phyloP scores from a whole-genome alignment of 2,888 invertebrate species.

The Anticlea derivata region DNA sequence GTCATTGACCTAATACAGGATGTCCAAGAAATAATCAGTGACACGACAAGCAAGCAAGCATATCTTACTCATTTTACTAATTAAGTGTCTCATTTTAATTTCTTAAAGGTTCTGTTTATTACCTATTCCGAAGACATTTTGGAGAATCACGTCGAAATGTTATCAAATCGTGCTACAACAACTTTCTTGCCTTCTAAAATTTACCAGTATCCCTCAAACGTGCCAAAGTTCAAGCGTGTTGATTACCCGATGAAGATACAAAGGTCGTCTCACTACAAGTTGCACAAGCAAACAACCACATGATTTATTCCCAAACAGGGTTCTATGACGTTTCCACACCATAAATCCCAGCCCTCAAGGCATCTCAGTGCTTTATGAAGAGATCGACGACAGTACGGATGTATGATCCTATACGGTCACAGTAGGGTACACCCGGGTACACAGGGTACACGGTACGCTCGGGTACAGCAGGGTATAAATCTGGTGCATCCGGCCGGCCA shows the following conservation, averaged over 20 bases:
- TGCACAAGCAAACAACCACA: conserved; percentile 58
- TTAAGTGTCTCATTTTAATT: no score
- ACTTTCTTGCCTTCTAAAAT: no score
- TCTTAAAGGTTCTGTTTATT: no score
- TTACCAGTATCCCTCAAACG: neutral
- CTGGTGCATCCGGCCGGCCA: conserved; percentile 77
- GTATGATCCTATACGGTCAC: conserved; percentile 53
- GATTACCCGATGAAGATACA: conserved; percentile 43
- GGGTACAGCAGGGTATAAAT: conserved; percentile 72
- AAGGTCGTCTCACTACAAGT: conserved; percentile 55
- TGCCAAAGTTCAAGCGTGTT: conserved; percentile 7
- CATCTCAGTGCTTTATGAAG: conserved; percentile 79
- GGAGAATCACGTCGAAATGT: no score
- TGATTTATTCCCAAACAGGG: conserved; percentile 77
- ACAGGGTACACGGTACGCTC: conserved; percentile 30
- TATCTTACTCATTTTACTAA: no score
- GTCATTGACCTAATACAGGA: no score
- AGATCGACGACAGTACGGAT: conserved; percentile 71
- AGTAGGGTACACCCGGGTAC: conserved; percentile 55
- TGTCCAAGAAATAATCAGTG: no score
- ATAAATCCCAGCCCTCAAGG: conserved; percentile 81
- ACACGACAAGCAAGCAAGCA: no score
- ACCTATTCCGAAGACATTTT: no score
- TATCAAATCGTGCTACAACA: no score
- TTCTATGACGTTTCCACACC: conserved; percentile 80